These are phyloP conservation scores for Mesaphorura yosii DNA, from an alignment of 1,140 invertebrate genomes.

Conservation along the genomic window DNA sequence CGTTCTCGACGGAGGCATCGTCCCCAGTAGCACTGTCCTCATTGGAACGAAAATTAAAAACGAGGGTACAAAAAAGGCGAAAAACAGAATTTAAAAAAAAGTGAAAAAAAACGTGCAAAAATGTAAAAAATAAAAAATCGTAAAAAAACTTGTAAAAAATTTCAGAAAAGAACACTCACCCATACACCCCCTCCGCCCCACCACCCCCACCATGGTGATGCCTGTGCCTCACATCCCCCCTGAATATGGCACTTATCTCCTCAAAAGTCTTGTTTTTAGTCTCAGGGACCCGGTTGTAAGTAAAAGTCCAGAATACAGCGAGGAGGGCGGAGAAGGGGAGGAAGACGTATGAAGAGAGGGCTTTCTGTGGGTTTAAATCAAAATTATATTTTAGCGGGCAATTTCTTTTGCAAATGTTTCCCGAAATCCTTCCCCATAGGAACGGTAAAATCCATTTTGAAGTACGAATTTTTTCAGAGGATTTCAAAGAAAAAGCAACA, in stretches of 20 bases:
- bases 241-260: slow-evolving; percentile 43
- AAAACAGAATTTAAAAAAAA: neutral
- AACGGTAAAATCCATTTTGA: no score
- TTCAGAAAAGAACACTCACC: slow-evolving; percentile 3
- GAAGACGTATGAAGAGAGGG: slow-evolving; percentile 96
- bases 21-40: neutral
- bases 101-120: slow-evolving; percentile 2
- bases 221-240: slow-evolving; percentile 8
- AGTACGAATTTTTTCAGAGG: no score
- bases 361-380: no score
- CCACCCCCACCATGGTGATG: neutral
- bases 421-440: no score
- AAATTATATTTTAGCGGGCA: no score
- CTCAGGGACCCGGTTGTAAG: slow-evolving; percentile 94
- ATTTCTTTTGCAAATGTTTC: no score
- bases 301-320: slow-evolving; percentile 93
- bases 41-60: neutral
- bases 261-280: slow-evolving; percentile 98
- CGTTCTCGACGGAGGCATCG: neutral
- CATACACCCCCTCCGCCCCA: neutral
- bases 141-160: slow-evolving; percentile 1
- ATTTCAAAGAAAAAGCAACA: no score
- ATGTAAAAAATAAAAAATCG: slow-evolving; percentile 1
- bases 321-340: slow-evolving; percentile 92
- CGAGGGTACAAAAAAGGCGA: neutral